Evolutionary conservation across 2,888 invertebrate genomes (phyloP), one percentile per base, ranked within the genome.

Genomic region (Scelioninae gen. 1): DNA sequence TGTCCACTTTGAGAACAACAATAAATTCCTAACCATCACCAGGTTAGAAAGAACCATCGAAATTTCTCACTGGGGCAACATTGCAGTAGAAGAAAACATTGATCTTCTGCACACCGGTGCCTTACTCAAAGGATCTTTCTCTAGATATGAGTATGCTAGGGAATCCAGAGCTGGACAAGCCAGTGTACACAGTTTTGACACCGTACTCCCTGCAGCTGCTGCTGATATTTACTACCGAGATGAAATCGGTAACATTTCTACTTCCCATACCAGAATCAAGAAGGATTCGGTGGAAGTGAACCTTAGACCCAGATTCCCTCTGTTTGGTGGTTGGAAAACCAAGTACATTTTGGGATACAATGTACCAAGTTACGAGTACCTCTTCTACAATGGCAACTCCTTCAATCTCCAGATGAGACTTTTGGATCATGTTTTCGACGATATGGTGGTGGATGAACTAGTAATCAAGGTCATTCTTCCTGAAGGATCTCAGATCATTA

Each of bases 301-400:
- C 89, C 94, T 99, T n/a, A 94, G 98, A 62, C 99, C 99, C 0
- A 94, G 99, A 88, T 99, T 99, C 92, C 99, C 99, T 3, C 93
- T 99, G 5, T 99, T 99, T 92, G 99, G 99, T 71, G 99, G 99
- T 11, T 99, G 99, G 99, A 97, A 97, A 92, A 99, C 98, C 8
- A 97, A 98, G 87, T 99, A 99, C 93, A 96, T 96, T 49, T 94
- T 99, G 56, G 99, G 99, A 3, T 98, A 99, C 93, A 99, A 98
- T 93, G 96, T 99, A 0, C 99, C 99, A 3, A 98, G 98, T 86
- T 98, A 98, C 91, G 98, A 99, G 91, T 99, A 99, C 93, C 93
- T 99, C 32, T 98, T 95, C 92, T 96, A 96, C 86, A 94, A 94
- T 82, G 96, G 96, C 82, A 95, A 95, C 90, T 94, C 96, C 32